Base-by-base conservation (phyloP, 2,113 vertebrate genomes). In the Pitta sordida region DNA sequence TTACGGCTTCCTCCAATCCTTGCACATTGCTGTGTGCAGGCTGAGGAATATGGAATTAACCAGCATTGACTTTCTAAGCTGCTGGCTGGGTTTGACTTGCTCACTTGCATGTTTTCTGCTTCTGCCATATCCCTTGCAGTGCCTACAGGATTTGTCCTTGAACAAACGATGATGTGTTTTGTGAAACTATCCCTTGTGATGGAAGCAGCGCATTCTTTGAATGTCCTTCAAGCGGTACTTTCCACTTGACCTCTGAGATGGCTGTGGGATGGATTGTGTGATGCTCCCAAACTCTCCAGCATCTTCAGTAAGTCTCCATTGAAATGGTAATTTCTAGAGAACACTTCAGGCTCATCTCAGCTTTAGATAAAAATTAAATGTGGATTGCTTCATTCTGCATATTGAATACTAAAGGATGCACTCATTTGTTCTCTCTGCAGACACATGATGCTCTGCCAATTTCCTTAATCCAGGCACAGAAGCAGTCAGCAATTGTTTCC, bases 381-480 rank as follows among this genome's bases (percentile, higher is more conserved):
- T 95, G 92, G 92, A 94, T 96, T 93, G 91, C 91, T 87, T 96
- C 88, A 55, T 94, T 90, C 94, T 3, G 88, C 92, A 93, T 91
- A 84, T 86, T 95, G 95, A 96, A 96, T 94, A 48, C 91, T 93
- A 60, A 95, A 83, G 83, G 95, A 88, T 94, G 88, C 86, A 1
- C 91, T 96, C 93, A 53, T 93, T 96, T 91, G 92, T 95, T 93
- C 94, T 88, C 88, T 91, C 88, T 81, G 86, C 88, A 96, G 94
- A 91, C 88, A 70, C 83, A 94, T 18, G 48, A 91, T 92, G 96
- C 92, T 96, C 96, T 96, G 86, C 88, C 94, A 95, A 92, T 96
- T 96, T 95, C 92, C 94, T 96, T 96, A 96, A 96, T 96, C 96
- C 96, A 93, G 94, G 64, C 94, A 96, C 91, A 88, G 93, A 88